Conservation (phyloP, 2,113 vertebrate genomes). For the Oreochromis niloticus region DNA sequence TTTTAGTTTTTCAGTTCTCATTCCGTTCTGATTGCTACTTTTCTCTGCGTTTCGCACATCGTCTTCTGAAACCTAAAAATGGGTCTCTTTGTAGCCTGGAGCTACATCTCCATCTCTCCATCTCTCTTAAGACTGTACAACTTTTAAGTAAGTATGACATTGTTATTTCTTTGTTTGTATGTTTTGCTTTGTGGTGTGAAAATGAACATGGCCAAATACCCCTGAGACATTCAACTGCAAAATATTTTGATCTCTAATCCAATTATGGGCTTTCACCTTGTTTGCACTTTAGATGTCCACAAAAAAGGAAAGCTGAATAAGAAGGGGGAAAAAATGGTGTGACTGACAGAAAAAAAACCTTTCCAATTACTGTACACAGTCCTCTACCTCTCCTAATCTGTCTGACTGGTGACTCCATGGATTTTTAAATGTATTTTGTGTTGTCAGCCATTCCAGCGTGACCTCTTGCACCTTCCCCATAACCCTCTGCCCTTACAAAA, state of each 20-base stretch:
- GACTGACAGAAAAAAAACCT: constrained; percentile 37
- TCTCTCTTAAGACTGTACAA: background rate
- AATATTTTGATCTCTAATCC: constrained; percentile 23
- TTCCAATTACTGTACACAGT: constrained; percentile 45
- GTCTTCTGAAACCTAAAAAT: background rate
- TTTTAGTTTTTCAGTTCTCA: background rate
- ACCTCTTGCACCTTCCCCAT: constrained; percentile 2
- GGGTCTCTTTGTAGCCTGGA: background rate
- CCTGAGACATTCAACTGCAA: background rate
- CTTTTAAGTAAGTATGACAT: background rate
- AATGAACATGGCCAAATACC: background rate
- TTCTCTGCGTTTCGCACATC: background rate
- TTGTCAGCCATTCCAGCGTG: constrained; percentile 21
- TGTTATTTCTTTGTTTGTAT: background rate
- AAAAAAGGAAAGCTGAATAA: background rate
- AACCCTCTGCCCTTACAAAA: background rate
- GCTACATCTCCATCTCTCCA: background rate
- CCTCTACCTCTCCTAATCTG: constrained; percentile 30
- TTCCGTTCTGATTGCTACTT: background rate
- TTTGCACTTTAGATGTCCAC: background rate
- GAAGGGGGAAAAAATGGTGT: background rate
- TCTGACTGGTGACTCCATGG: constrained; percentile 12
- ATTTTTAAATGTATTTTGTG: constrained; percentile 40
- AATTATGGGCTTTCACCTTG: constrained; percentile 14
- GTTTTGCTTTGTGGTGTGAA: background rate